Conservation (phyloP, 2,888 invertebrate species). For the Ormyrus nitidulus region DNA sequence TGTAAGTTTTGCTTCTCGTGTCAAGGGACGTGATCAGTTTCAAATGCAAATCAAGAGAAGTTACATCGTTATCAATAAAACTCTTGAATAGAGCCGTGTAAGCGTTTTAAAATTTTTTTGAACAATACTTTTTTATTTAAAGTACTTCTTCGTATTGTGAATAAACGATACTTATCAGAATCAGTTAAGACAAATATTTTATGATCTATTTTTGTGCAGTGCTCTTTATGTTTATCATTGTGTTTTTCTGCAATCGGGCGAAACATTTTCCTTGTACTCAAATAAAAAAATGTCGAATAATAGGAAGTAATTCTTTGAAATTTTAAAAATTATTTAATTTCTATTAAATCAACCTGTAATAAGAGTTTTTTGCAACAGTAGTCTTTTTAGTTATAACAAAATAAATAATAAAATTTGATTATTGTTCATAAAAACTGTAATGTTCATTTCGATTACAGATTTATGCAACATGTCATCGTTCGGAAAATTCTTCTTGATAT, state of each 20-base stretch:
- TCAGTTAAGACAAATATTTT: neutral
- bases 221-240: no score
- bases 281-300: no score
- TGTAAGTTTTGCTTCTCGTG: neutral
- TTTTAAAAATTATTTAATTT: no score
- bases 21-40: neutral
- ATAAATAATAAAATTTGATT: neutral
- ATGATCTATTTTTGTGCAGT: neutral
- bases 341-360: no score
- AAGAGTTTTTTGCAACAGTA: no score
- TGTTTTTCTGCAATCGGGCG: no score
- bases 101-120: neutral
- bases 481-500: neutral
- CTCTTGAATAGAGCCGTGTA: neutral
- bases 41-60: neutral
- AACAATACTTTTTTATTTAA: neutral
- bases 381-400: neutral
- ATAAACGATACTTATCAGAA: neutral
- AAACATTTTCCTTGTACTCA: no score
- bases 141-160: neutral
- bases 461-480: neutral
- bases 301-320: no score
- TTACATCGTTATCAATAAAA: conserved; percentile 5
- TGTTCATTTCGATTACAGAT: neutral
- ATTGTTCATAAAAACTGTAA: neutral